Percentiles rank a stretch among this genome's conserved stretches.
These are phyloP conservation scores for Zaprionus ornatus DNA, from an alignment of 1,140 invertebrate genomes.

Conservation along the genomic window DNA sequence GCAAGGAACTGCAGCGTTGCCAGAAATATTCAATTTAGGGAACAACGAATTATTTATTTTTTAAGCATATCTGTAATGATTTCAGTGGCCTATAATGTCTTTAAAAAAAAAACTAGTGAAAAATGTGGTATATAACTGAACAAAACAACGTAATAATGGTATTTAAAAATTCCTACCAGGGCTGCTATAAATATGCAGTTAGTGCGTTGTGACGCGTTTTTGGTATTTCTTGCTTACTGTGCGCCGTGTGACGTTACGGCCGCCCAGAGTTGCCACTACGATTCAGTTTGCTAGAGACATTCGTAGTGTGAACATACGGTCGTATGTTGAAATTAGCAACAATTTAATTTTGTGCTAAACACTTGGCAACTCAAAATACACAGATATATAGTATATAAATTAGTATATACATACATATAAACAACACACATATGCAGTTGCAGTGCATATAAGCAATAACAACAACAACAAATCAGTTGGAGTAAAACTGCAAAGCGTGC, in stretches of 20 bases:
- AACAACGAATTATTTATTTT: no score
- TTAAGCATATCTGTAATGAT: no score
- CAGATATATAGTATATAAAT: constrained; percentile 21
- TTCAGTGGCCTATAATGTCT: no score
- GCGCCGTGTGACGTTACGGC: background rate
- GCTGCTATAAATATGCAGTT: background rate
- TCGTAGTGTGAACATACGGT: constrained; percentile 43
- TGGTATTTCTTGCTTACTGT: constrained; percentile 21
- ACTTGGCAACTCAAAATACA: constrained; percentile 51
- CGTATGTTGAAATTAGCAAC: constrained; percentile 42
- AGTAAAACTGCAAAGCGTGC: constrained; percentile 16
- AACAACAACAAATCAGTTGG: constrained; percentile 9
- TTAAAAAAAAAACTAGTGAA: background rate
- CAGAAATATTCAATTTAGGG: background rate
- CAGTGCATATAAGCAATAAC: constrained; percentile 35
- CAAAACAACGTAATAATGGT: background rate
- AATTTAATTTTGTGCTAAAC: constrained; percentile 44
- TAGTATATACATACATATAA: constrained; percentile 23
- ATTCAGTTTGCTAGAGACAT: constrained; percentile 49
- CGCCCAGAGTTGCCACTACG: constrained; percentile 36
- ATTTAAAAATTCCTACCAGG: background rate
- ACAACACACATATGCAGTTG: constrained; percentile 27
- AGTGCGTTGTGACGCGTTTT: constrained; percentile 35
- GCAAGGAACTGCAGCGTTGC: background rate
- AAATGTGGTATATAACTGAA: no score